These are phyloP conservation scores for Physella acuta DNA, from an alignment of 1,140 invertebrate genomes.

Conservation along the genomic window DNA sequence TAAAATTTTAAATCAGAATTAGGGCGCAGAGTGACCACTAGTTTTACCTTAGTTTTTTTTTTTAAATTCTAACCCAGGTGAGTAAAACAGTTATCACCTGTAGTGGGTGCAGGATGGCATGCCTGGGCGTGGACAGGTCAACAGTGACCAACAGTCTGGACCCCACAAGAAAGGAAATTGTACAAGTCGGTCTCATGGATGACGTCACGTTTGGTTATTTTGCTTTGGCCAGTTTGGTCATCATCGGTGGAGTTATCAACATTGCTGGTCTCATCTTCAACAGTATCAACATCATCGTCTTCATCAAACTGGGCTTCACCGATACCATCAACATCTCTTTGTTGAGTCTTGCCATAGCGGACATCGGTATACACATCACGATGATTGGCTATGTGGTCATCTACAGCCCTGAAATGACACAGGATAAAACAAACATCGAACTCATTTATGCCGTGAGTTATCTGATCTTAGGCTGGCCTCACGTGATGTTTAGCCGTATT, in stretches of 20 bases:
- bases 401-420: background rate
- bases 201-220: background rate
- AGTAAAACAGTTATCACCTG: too few relatives aligned
- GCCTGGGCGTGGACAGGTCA: too few relatives aligned
- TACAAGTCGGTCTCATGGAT: too few relatives aligned
- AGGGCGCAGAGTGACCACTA: too few relatives aligned
- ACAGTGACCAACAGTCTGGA: too few relatives aligned
- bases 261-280: constrained; percentile 12
- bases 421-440: background rate
- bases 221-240: constrained; percentile 15
- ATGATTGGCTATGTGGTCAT: constrained; percentile 14
- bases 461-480: background rate
- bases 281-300: constrained; percentile 21
- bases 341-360: constrained; percentile 6
- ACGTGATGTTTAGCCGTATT: background rate
- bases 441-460: background rate
- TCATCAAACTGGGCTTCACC: constrained; percentile 7
- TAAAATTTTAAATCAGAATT: too few relatives aligned
- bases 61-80: too few relatives aligned
- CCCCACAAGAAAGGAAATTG: too few relatives aligned
- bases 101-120: too few relatives aligned
- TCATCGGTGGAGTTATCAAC: constrained; percentile 11
- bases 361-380: background rate
- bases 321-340: constrained; percentile 23
- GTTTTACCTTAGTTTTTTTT: too few relatives aligned